Conservation (phyloP, 2,797 vertebrate species). For the Helicolenus hilgendorfi region DNA sequence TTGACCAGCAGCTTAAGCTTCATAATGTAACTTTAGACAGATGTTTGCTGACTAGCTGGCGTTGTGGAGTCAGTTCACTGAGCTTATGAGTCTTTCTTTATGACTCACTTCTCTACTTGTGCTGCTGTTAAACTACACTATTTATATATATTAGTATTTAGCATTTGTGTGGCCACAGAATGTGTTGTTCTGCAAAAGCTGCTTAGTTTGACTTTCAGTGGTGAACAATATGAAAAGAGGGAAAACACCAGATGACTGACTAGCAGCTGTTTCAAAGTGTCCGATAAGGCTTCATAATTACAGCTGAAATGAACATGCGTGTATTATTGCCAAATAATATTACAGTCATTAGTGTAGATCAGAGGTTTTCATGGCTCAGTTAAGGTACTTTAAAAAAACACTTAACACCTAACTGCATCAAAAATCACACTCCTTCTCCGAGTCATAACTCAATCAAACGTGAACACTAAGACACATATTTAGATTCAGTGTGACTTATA, state of each 20-base stretch:
- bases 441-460: not conserved
- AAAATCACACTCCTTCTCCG: not conserved
- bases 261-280: not conserved
- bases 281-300: not conserved
- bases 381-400: not conserved
- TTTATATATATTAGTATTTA: not conserved
- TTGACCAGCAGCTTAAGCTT: not conserved
- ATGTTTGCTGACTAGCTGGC: not conserved
- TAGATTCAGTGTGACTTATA: not conserved
- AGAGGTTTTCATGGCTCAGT: not conserved
- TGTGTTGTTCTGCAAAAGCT: not conserved
- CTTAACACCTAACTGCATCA: fast-evolving
- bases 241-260: not conserved
- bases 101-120: not conserved
- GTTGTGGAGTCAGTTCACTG: not conserved
- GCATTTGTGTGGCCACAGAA: not conserved
- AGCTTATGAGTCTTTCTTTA: not conserved
- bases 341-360: not conserved
- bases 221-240: not conserved
- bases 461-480: not conserved
- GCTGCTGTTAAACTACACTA: not conserved
- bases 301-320: not conserved
- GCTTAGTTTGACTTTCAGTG: not conserved
- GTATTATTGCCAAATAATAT: not conserved
- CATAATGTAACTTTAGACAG: not conserved